phyloP scores from a whole-genome alignment of 2,113 vertebrate species.

The Poicephalus meyeri region DNA sequence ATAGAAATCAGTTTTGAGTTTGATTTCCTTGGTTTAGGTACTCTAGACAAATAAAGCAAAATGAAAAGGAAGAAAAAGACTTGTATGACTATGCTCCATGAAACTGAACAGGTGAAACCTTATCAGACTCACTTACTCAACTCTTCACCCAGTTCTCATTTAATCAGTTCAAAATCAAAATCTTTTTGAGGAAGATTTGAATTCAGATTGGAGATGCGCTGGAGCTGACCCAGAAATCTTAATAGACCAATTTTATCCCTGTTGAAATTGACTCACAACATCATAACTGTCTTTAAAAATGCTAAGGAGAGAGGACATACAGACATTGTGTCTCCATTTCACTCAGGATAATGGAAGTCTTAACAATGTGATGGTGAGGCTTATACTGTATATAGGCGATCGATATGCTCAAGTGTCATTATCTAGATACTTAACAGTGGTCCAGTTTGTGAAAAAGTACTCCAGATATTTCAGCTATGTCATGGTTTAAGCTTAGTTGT shows the following conservation, averaged over 20 bases:
- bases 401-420: background rate
- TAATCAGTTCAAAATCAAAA: slow-evolving; percentile 18
- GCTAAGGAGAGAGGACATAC: background rate
- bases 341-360: background rate
- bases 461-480: background rate
- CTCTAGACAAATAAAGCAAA: background rate
- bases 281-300: background rate
- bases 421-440: background rate
- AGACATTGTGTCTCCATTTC: background rate
- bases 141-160: background rate
- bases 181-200: background rate
- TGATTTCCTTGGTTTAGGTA: background rate
- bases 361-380: background rate
- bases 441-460: background rate
- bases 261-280: background rate
- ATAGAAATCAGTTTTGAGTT: slow-evolving; percentile 9
- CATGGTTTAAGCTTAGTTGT: too few relatives aligned
- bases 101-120: background rate
- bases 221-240: background rate
- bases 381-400: background rate
- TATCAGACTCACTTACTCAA: background rate
- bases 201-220: background rate
- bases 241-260: background rate
- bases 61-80: background rate
- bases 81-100: background rate